A percentile compares a stretch with the other conserved stretches of the same genome.
Conservation (phyloP, 1,140 invertebrate species). For the Neodiprion virginianus region DNA sequence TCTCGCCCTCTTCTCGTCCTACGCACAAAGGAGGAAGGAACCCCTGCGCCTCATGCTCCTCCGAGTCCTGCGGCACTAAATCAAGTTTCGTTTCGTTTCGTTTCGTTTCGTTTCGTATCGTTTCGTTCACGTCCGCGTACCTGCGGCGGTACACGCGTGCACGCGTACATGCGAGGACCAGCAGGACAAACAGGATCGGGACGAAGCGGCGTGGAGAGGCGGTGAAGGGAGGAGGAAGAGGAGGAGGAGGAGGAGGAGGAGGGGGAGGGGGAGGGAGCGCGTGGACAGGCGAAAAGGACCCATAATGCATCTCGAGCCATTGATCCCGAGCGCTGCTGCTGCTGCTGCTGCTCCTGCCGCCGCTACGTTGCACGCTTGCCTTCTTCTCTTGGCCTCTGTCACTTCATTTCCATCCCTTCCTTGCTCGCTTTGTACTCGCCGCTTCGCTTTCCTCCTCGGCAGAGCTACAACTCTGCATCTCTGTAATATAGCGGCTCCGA, state of each 20-base stretch:
- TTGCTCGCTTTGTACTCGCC: not conserved
- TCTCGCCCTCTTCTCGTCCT: not conserved
- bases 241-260: not conserved
- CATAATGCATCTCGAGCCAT: constrained; percentile 4
- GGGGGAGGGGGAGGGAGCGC: not conserved
- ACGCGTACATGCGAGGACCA: not conserved
- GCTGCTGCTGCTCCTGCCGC: too few relatives aligned
- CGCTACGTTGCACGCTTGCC: not conserved
- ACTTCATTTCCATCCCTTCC: constrained; percentile 5
- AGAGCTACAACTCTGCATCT: too few relatives aligned
- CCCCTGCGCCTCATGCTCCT: too few relatives aligned
- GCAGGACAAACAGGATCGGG: not conserved
- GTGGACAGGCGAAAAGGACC: constrained; percentile 6
- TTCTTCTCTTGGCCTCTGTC: not conserved
- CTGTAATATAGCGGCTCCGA: too few relatives aligned
- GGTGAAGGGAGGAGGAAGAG: too few relatives aligned
- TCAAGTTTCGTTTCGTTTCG: not conserved
- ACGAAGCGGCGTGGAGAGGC: not conserved
- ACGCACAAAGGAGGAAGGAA: too few relatives aligned
- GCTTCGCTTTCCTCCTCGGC: not conserved
- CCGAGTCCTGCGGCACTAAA: not conserved
- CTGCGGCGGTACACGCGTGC: constrained; percentile 1
- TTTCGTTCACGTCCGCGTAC: too few relatives aligned
- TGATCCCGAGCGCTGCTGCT: not conserved
- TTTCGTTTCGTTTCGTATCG: not conserved